Percentiles rank a stretch among this genome's conserved stretches.
Evolutionary conservation across 2,797 vertebrate genomes (phyloP).

Genomic region (Karalla daura): DNA sequence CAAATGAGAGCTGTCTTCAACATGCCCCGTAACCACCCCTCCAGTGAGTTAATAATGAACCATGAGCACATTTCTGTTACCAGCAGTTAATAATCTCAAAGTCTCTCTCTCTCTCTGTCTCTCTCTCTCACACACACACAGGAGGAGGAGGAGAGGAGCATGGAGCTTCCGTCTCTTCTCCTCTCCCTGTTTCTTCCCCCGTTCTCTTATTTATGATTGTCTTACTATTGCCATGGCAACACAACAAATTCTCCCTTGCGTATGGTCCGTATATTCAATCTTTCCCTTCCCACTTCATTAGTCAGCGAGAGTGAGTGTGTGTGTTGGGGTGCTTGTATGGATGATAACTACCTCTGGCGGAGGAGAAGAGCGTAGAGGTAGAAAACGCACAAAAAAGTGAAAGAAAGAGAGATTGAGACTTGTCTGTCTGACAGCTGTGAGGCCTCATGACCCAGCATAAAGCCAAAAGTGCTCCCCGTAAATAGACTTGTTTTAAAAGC

Average conservation of each 20-base stretch:
- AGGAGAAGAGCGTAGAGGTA: not conserved
- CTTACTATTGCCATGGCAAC: constrained; percentile 69
- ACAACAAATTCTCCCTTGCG: constrained; percentile 68
- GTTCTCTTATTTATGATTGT: constrained; percentile 51
- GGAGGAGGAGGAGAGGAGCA: constrained; percentile 9
- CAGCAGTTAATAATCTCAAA: constrained; percentile 24
- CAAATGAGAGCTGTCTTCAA: constrained; percentile 6
- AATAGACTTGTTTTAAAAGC: constrained; percentile 30
- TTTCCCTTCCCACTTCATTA: constrained; percentile 48
- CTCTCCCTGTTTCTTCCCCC: constrained; percentile 35
- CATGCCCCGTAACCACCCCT: not conserved
- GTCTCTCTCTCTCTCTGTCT: constrained; percentile 9
- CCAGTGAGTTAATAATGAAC: constrained; percentile 56
- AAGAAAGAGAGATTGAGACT: constrained; percentile 14
- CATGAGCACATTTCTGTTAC: constrained; percentile 28
- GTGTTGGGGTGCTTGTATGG: not conserved
- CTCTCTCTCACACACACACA: constrained; percentile 10
- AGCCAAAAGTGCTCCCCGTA: constrained; percentile 26
- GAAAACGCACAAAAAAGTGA: not conserved
- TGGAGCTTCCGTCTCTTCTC: constrained; percentile 26
- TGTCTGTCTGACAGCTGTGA: constrained; percentile 46
- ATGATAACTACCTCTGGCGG: constrained; percentile 21
- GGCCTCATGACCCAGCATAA: constrained; percentile 15
- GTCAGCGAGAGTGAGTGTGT: not conserved
- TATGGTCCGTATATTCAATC: constrained; percentile 38